Conservation (phyloP, 1,140 invertebrate species). For the Diorhabda carinulata region DNA sequence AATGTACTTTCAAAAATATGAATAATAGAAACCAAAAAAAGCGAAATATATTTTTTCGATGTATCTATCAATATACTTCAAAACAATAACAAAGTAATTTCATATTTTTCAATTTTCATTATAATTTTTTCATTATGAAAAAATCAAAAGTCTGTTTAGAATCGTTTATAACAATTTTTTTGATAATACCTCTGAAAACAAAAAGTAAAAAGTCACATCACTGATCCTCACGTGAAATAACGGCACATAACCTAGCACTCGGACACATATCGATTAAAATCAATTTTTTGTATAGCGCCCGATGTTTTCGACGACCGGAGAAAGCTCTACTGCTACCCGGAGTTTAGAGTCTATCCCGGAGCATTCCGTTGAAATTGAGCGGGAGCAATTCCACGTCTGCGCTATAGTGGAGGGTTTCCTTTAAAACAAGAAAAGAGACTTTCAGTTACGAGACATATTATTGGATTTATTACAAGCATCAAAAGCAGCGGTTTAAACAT, state of each 20-base stretch:
- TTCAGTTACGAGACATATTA: no score
- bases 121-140: no score
- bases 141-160: background rate
- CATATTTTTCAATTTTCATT: no score
- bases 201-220: conserved; percentile 10
- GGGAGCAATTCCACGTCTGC: conserved; percentile 9
- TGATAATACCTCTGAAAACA: background rate
- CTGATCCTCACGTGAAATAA: conserved; percentile 10
- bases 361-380: conserved; percentile 26
- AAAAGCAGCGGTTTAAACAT: no score
- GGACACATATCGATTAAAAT: conserved; percentile 15
- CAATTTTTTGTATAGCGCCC: conserved; percentile 4
- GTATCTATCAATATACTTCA: no score
- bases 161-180: background rate
- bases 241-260: conserved; percentile 14
- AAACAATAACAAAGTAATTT: no score
- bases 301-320: conserved; percentile 36
- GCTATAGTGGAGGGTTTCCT: background rate
- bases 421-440: background rate
- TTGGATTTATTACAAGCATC: no score
- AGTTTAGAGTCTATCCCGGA: conserved; percentile 33
- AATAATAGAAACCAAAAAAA: no score
- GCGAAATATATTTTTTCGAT: no score
- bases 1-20: no score
- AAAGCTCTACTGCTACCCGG: conserved; percentile 39